Percentiles rank a stretch among this genome's conserved stretches.
phyloP scores from a whole-genome alignment of 2,113 vertebrate genomes.

The Myotis lucifugus region DNA sequence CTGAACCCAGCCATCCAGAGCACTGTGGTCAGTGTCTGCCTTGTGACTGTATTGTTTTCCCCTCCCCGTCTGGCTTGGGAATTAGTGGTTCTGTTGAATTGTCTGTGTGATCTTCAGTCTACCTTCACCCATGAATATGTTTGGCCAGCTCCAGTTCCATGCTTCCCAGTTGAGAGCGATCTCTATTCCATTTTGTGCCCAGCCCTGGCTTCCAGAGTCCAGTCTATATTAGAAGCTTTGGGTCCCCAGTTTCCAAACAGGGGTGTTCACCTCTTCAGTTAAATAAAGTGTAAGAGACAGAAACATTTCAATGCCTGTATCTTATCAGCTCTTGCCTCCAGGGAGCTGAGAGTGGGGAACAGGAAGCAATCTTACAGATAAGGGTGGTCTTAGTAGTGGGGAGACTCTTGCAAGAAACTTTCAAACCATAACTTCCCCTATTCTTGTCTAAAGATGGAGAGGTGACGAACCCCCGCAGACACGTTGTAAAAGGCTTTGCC shows the following conservation, averaged over 20 bases:
- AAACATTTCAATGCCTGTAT: not conserved
- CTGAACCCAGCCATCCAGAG: not conserved
- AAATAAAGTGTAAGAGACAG: not conserved
- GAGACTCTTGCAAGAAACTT: not conserved
- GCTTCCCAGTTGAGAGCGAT: not conserved
- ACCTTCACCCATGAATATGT: not conserved
- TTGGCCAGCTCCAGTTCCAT: not conserved
- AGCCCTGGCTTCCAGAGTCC: not conserved
- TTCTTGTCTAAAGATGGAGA: not conserved
- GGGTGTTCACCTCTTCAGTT: not conserved
- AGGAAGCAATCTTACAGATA: not conserved
- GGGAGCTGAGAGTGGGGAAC: not conserved
- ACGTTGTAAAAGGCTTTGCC: not conserved
- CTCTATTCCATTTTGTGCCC: not conserved
- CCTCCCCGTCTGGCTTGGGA: not conserved
- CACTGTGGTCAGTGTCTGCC: not conserved
- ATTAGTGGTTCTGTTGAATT: not conserved
- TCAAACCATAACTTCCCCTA: not conserved
- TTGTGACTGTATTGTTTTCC: not conserved
- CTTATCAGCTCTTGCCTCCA: not conserved
- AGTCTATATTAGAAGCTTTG: not conserved
- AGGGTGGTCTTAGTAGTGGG: conserved; percentile 24
- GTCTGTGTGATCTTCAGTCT: not conserved
- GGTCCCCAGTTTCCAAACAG: not conserved
- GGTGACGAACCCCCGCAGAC: not conserved